Conservation (phyloP, 1,140 invertebrate species). For the Varroa destructor region DNA sequence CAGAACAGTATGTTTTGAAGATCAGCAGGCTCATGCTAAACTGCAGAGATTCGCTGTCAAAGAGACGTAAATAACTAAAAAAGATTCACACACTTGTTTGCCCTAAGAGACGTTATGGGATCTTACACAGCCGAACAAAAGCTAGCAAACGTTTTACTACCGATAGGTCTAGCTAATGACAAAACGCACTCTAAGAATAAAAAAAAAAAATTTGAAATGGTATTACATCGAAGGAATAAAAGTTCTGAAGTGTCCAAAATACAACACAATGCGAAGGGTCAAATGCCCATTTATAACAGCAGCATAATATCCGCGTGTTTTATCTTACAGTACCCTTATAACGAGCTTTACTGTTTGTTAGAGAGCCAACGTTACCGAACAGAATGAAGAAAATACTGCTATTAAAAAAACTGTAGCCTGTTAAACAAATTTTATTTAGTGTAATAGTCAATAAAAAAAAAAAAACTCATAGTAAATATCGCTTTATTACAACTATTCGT, state of each 20-base stretch:
- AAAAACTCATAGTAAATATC: no score
- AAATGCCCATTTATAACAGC: no score
- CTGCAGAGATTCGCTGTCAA: constrained; percentile 39
- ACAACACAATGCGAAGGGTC: no score
- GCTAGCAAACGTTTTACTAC: constrained; percentile 65
- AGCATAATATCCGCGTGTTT: no score
- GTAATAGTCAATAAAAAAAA: no score
- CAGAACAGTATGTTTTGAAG: constrained; percentile 40
- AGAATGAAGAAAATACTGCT: no score
- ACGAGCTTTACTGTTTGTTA: no score
- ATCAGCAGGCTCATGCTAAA: constrained; percentile 20
- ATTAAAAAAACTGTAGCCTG: no score
- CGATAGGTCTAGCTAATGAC: constrained; percentile 75
- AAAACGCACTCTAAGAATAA: constrained; percentile 97
- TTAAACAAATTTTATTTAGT: no score
- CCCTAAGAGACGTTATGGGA: constrained; percentile 52
- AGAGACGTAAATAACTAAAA: constrained; percentile 35
- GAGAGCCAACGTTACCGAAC: no score
- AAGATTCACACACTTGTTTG: neutral
- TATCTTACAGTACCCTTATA: no score
- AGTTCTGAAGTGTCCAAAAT: constrained; percentile 44
- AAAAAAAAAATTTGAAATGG: constrained; percentile 74
- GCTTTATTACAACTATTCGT: no score
- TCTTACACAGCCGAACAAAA: constrained; percentile 78
- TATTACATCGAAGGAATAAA: constrained; percentile 90